Conservation (phyloP, 2,797 vertebrate species). For the Phalloptychus januarius region DNA sequence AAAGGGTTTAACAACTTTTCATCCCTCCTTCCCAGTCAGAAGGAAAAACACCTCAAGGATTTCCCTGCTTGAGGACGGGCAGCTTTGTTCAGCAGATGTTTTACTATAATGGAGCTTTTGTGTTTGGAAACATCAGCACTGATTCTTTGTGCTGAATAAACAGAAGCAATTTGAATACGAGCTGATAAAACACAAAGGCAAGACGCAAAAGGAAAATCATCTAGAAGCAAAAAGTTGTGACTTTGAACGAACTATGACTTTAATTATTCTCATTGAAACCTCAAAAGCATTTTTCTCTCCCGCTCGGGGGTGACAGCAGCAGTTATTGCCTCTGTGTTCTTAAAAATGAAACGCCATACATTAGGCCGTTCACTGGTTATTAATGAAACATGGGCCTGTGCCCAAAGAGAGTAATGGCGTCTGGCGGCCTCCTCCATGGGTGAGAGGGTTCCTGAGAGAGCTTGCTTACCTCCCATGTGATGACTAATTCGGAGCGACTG, state of each 20-base stretch:
- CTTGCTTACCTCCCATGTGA: slow-evolving; percentile 95
- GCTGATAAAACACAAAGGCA: slow-evolving; percentile 36
- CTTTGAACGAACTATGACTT: slow-evolving; percentile 65
- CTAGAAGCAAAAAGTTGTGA: slow-evolving; percentile 57
- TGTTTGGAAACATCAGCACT: slow-evolving; percentile 58
- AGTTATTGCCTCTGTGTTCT: slow-evolving; percentile 78
- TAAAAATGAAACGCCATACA: slow-evolving; percentile 78
- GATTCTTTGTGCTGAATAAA: slow-evolving; percentile 58
- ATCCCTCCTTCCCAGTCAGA: slow-evolving; percentile 22
- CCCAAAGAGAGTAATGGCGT: slow-evolving; percentile 65
- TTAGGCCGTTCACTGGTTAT: slow-evolving; percentile 69
- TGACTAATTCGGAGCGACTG: slow-evolving; percentile 97
- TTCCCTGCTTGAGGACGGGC: slow-evolving; percentile 19
- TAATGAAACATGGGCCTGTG: slow-evolving; percentile 69
- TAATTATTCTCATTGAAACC: slow-evolving; percentile 81
- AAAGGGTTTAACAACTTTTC: neutral
- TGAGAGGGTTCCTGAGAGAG: slow-evolving; percentile 47
- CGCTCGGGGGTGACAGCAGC: slow-evolving; percentile 70
- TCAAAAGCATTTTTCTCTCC: slow-evolving; percentile 73
- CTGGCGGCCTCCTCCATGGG: slow-evolving; percentile 58
- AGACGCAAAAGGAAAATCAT: slow-evolving; percentile 31
- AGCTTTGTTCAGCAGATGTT: slow-evolving; percentile 45
- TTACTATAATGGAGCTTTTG: slow-evolving; percentile 56
- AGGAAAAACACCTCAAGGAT: slow-evolving; percentile 25
- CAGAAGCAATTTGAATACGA: slow-evolving; percentile 37